Evolutionary conservation across 2,113 vertebrate species (phyloP).

Genomic region (Pseudolaguvia tuberculata): DNA sequence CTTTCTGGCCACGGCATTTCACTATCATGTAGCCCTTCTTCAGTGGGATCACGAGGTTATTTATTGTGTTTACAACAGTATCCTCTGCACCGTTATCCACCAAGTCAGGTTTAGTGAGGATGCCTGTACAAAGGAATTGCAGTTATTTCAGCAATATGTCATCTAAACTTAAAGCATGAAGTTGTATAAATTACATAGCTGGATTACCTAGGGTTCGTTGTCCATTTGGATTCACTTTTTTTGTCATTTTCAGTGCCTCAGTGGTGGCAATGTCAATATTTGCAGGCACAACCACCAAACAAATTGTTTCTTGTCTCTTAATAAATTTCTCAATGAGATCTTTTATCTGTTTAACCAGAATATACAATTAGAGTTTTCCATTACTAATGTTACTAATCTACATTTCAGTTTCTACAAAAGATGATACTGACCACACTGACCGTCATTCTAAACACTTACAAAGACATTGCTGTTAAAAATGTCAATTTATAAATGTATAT

Average conservation of each 20-base stretch:
- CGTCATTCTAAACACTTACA: background rate
- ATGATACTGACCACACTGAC: background rate
- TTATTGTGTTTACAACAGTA: constrained; percentile 52
- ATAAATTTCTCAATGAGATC: constrained; percentile 64
- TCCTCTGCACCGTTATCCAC: constrained; percentile 71
- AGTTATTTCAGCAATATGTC: background rate
- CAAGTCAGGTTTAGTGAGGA: constrained; percentile 77
- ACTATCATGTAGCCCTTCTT: constrained; percentile 78
- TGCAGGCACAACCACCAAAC: constrained; percentile 74
- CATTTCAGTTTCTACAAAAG: background rate
- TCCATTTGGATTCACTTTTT: constrained; percentile 70
- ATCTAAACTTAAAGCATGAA: background rate
- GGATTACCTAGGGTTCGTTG: constrained; percentile 73
- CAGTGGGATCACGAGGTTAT: constrained; percentile 61
- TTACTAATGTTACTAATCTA: too few relatives aligned
- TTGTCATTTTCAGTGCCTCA: constrained; percentile 77
- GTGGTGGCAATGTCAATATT: constrained; percentile 81
- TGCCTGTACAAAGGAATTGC: constrained; percentile 55
- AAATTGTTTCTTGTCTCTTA: constrained; percentile 69
- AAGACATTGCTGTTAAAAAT: background rate
- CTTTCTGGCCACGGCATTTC: constrained; percentile 71
- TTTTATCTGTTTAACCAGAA: constrained; percentile 66
- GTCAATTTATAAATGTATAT: background rate
- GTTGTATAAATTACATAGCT: background rate
- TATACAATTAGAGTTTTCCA: background rate